Percentiles rank a stretch among this genome's conserved stretches.
phyloP scores from a whole-genome alignment of 37 sponge, comb jelly and placozoan species.

The Chondrosia reniformis region DNA sequence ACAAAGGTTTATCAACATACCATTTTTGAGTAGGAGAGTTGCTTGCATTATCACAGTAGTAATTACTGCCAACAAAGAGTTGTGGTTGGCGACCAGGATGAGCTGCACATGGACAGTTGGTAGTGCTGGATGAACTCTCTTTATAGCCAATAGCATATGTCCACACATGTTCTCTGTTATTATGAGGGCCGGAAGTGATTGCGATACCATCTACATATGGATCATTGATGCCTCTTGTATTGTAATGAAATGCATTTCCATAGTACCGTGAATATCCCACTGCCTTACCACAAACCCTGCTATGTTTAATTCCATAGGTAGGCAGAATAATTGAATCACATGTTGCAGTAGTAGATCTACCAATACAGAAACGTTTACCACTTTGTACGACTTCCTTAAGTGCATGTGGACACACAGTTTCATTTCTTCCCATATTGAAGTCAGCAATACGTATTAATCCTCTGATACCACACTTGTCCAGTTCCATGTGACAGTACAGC shows the following conservation, averaged over 20 bases:
- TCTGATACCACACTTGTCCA: not conserved
- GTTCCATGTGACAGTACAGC: not conserved
- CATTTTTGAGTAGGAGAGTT: not conserved
- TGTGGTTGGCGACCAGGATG: not conserved
- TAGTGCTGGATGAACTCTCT: not conserved
- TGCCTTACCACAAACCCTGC: constrained; percentile 14
- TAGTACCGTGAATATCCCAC: constrained; percentile 2
- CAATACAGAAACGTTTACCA: not conserved
- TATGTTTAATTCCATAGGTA: not conserved
- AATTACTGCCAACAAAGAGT: constrained; percentile 11
- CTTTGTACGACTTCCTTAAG: not conserved
- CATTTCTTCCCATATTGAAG: not conserved
- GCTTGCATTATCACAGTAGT: constrained; percentile 2
- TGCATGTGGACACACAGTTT: not conserved
- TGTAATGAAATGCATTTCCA: not conserved
- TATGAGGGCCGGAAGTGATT: not conserved
- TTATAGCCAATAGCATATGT: constrained; percentile 12
- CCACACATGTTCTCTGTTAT: constrained; percentile 9
- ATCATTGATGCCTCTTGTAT: not conserved
- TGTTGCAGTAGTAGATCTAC: not conserved
- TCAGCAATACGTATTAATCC: not conserved
- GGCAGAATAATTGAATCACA: constrained; percentile 12
- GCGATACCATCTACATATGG: not conserved
- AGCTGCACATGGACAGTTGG: constrained; percentile 18
- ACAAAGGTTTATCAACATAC: constrained; percentile 3